Evolutionary conservation across 2,113 vertebrate genomes (phyloP), one percentile per base, ranked within the genome.

Genomic region (Cephalopholis sonnerati): DNA sequence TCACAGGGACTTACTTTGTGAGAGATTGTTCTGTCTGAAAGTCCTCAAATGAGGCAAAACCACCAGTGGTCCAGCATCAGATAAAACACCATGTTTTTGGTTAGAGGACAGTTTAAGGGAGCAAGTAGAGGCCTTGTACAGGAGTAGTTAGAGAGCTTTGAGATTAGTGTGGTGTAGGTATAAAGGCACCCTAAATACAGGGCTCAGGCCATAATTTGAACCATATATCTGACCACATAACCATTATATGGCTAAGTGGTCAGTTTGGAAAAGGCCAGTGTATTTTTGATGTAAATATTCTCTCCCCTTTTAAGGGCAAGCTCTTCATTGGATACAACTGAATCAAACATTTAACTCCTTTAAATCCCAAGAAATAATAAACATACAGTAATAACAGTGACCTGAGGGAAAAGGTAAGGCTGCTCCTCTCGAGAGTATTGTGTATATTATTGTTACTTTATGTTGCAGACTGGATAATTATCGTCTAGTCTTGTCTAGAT

Each of bases 121-220:
- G 36, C 18, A 51, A 24, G 18, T 48, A 39, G 48, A 48, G 22
- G 51, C n/a, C 39, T 77, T 75, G 74, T 41, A 53, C 71, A 81
- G n/a, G 61, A 76, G 65, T 22, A 66, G 79, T 58, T 82, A 58
- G 39, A 77, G 50, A 44, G 74, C 41, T 80, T 62, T 81, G 36
- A 76, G 76, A 81, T 74, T 77, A 76, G 68, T 77, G 78, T 54
- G 74, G 85, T 73, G 81, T 84, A 91, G 86, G 83, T 82, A 79
- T 27, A 82, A 79, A 84, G 58, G 54, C 82, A 70, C 80, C 71
- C 65, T 90, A 90, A 90, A 80, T 77, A 87, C 81, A 86, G 85
- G 83, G 55, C 29, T 76, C 24, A 15, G 68, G 71, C 82, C 79
- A 83, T 85, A 84, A 88, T 90, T 81, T 89, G 17, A 79, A 87